phyloP scores from a whole-genome alignment of 92 coral and sea anemone species.

The Blastomussa wellsi region DNA sequence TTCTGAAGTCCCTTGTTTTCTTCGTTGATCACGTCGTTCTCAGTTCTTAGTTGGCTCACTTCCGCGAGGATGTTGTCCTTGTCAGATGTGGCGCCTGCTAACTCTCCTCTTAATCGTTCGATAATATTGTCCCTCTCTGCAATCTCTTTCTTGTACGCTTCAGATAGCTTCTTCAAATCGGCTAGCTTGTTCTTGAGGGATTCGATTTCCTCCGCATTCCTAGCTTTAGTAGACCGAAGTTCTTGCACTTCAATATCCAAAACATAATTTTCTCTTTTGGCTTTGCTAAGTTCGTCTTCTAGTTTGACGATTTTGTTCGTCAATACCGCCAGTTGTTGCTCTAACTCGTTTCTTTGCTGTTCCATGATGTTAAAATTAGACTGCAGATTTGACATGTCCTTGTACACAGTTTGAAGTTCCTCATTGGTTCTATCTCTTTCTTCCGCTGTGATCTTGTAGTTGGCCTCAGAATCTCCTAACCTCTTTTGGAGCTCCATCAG shows the following conservation, averaged over 20 bases:
- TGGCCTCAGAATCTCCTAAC: slow-evolving; percentile 77
- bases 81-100: slow-evolving; percentile 61
- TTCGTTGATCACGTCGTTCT: slow-evolving; percentile 64
- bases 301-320: slow-evolving; percentile 77
- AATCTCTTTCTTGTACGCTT: slow-evolving; percentile 73
- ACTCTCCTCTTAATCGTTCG: slow-evolving; percentile 65
- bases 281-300: slow-evolving; percentile 79
- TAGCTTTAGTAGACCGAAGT: slow-evolving; percentile 65
- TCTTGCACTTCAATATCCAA: slow-evolving; percentile 72
- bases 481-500: slow-evolving; percentile 76
- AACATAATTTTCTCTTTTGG: slow-evolving; percentile 72
- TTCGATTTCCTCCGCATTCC: slow-evolving; percentile 64
- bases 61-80: slow-evolving; percentile 77
- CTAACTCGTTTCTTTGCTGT: slow-evolving; percentile 78
- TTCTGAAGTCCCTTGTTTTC: slow-evolving; percentile 68
- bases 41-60: slow-evolving; percentile 62
- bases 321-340: slow-evolving; percentile 76
- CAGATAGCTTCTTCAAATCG: slow-evolving; percentile 69
- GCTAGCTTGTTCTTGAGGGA: slow-evolving; percentile 59
- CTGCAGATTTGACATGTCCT: slow-evolving; percentile 88
- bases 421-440: slow-evolving; percentile 85
- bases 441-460: slow-evolving; percentile 75
- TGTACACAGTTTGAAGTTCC: slow-evolving; percentile 83
- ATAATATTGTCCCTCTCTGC: slow-evolving; percentile 73
- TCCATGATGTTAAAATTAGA: slow-evolving; percentile 80